Percentiles rank a stretch among this genome's conserved stretches.
Conservation (phyloP, 2,888 invertebrate species). For the Latrodectus hesperus region DNA sequence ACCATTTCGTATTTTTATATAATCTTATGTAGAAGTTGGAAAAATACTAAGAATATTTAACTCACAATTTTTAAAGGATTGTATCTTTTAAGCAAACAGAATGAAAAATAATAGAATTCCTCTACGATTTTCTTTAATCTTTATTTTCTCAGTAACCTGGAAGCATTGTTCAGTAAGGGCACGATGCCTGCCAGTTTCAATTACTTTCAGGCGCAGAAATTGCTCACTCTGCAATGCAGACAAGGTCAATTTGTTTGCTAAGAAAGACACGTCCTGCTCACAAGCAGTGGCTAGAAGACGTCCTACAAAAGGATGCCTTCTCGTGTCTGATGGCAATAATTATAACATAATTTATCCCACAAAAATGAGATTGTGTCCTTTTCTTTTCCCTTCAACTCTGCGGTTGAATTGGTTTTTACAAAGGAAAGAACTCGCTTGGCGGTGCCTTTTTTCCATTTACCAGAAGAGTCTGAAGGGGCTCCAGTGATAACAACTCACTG, state of each 20-base stretch:
- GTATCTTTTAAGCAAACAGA: not conserved
- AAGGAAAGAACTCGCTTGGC: not conserved
- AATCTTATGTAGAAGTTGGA: too few species aligned
- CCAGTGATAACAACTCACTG: slow-evolving; percentile 51
- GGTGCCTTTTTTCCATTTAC: slow-evolving; percentile 11
- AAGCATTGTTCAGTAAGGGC: too few species aligned
- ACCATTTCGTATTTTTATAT: too few species aligned
- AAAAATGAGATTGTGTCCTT: slow-evolving; percentile 17
- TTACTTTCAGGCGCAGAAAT: not conserved
- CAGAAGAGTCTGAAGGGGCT: slow-evolving; percentile 12
- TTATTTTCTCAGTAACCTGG: too few species aligned
- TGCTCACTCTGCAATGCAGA: not conserved
- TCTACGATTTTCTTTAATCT: not conserved
- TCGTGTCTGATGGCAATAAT: slow-evolving; percentile 32
- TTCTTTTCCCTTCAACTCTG: slow-evolving; percentile 1
- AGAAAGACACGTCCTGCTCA: not conserved
- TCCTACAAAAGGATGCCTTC: not conserved
- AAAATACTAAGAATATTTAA: too few species aligned
- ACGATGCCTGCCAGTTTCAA: not conserved
- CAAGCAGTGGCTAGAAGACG: not conserved
- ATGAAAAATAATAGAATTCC: not conserved
- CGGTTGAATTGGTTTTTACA: slow-evolving; percentile 27
- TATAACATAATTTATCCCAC: slow-evolving; percentile 42
- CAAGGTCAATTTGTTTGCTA: not conserved
- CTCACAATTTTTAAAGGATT: not conserved